Evolutionary conservation across 2,113 vertebrate species (phyloP).

Genomic region (Onychostoma macrolepis): DNA sequence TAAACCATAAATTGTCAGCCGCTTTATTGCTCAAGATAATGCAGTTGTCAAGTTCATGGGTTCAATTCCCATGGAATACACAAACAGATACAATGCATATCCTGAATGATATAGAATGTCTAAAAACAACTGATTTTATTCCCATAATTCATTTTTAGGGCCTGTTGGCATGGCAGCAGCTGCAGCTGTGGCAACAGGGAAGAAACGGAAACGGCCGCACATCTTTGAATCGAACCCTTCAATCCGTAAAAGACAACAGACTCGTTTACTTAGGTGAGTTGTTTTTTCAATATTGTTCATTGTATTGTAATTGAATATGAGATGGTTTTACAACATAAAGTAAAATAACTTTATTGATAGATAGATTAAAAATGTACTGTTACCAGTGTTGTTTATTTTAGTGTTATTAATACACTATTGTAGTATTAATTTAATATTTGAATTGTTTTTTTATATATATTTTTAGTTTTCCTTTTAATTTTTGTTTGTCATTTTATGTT

Average conservation of each 20-base stretch:
- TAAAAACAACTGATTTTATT: background rate
- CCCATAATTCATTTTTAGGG: constrained; percentile 74
- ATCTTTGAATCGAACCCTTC: constrained; percentile 98
- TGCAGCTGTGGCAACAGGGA: constrained; percentile 95
- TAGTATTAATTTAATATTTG: background rate
- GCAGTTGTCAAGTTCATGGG: background rate
- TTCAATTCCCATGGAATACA: background rate
- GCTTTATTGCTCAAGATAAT: background rate
- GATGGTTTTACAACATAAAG: background rate
- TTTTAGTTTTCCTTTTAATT: background rate
- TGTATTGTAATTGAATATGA: background rate
- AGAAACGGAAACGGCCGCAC: constrained; percentile 94
- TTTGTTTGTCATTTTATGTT: background rate
- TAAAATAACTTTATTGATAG: background rate
- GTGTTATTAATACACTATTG: background rate
- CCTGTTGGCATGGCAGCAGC: constrained; percentile 98
- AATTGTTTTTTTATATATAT: background rate
- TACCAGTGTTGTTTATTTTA: background rate
- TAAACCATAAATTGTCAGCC: background rate
- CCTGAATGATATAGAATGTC: background rate
- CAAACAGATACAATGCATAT: background rate
- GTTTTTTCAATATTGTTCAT: background rate
- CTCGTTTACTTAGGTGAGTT: constrained; percentile 90
- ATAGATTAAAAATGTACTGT: background rate
- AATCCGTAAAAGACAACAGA: constrained; percentile 97